A percentile compares a stretch with the other conserved stretches of the same genome.
phyloP scores from a whole-genome alignment of 2,113 vertebrate species.

The Polyodon spathula region DNA sequence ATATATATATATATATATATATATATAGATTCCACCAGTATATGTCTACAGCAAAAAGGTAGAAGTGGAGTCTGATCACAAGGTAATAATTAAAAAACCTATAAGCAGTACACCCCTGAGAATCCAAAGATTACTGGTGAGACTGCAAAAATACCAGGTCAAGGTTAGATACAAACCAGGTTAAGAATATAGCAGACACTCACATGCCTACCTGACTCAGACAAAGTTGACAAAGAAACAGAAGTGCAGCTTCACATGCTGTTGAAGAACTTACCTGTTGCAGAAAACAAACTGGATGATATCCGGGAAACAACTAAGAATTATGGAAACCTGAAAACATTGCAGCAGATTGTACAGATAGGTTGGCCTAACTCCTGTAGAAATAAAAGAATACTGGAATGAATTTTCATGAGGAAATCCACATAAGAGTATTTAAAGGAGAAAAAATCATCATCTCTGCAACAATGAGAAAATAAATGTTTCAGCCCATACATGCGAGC shows the following conservation, averaged over 20 bases:
- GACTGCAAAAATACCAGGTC: conserved; percentile 14
- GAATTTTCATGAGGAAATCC: background rate
- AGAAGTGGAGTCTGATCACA: background rate
- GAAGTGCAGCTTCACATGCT: conserved; percentile 18
- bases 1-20: background rate
- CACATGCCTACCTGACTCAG: conserved; percentile 10
- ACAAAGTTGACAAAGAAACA: conserved; percentile 7
- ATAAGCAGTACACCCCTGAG: too few species aligned
- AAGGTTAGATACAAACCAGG: conserved; percentile 14
- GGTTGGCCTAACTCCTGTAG: background rate
- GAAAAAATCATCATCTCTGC: background rate
- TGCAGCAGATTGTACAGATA: background rate
- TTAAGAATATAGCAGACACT: conserved; percentile 13
- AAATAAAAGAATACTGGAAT: background rate
- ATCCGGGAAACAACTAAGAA: background rate
- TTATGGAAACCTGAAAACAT: background rate
- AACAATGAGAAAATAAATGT: background rate
- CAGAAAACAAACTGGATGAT: background rate
- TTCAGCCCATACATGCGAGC: background rate
- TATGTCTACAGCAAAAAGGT: conserved; percentile 5
- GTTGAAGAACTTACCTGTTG: conserved; percentile 11
- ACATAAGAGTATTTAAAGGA: background rate
- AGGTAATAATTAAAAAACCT: too few species aligned
- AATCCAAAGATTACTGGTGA: too few species aligned
- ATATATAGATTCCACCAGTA: conserved; percentile 12